A percentile compares a stretch with the other conserved stretches of the same genome.
Conservation (phyloP, 2,888 invertebrate genomes). For the Drosophila anceps region DNA sequence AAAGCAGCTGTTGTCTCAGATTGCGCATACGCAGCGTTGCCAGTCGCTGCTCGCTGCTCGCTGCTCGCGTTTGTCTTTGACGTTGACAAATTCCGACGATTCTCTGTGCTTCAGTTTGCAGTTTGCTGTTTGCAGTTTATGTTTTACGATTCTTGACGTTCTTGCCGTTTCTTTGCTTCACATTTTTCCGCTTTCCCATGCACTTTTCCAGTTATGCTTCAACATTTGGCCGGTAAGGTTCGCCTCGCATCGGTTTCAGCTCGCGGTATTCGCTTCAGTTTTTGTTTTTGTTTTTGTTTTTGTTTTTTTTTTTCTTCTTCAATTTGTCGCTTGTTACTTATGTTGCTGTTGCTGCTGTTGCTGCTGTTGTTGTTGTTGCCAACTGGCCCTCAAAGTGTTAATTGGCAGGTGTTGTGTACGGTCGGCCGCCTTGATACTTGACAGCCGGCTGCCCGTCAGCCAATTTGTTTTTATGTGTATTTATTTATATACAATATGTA, state of each 20-base stretch:
- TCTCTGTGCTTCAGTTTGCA: conserved; percentile 7
- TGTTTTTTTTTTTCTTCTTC: background rate
- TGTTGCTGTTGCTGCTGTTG: background rate
- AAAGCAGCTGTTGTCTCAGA: conserved; percentile 11
- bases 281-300: background rate
- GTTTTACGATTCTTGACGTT: background rate
- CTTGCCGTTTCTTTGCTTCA: background rate
- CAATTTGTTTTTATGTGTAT: conserved; percentile 25
- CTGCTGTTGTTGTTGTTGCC: background rate
- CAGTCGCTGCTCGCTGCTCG: background rate
- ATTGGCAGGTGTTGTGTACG: conserved; percentile 33
- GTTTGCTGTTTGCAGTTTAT: conserved; percentile 4
- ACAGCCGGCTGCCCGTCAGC: conserved; percentile 11
- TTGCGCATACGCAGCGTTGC: conserved; percentile 49
- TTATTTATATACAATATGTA: background rate
- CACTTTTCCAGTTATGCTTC: conserved; percentile 51
- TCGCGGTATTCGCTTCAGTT: conserved; percentile 10
- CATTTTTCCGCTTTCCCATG: conserved; percentile 32
- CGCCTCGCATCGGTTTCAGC: conserved; percentile 39
- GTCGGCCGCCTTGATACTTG: background rate
- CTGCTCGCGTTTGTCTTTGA: background rate
- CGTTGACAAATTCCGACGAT: conserved; percentile 8
- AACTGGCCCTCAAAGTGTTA: conserved; percentile 32
- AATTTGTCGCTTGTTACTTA: background rate
- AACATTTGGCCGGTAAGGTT: conserved; percentile 45